These are phyloP conservation scores for Zaprionus obscuricornis DNA, from an alignment of 2,888 invertebrate species.

Conservation along the genomic window DNA sequence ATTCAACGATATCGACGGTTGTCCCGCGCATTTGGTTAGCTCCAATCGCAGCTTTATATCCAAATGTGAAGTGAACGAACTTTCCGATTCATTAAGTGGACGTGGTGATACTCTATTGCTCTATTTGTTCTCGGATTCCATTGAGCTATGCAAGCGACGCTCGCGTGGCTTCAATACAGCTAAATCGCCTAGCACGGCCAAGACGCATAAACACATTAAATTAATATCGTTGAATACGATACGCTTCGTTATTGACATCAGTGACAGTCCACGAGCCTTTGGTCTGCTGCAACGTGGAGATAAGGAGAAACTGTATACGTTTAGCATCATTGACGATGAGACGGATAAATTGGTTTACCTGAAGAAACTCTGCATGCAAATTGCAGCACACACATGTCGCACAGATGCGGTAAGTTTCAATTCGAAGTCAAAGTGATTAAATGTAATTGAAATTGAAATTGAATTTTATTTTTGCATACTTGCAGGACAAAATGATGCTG, in stretches of 20 bases:
- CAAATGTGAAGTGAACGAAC: slow-evolving; percentile 94
- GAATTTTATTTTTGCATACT: slow-evolving; percentile 1
- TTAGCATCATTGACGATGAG: slow-evolving; percentile 92
- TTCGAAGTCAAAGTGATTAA: not conserved
- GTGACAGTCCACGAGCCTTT: slow-evolving; percentile 95
- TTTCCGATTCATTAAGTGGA: slow-evolving; percentile 92
- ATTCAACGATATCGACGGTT: slow-evolving; percentile 98
- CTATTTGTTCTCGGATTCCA: slow-evolving; percentile 96
- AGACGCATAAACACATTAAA: slow-evolving; percentile 95
- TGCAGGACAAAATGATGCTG: slow-evolving; percentile 81
- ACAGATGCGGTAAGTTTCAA: slow-evolving; percentile 92
- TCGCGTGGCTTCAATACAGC: slow-evolving; percentile 89
- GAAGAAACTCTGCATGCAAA: slow-evolving; percentile 92
- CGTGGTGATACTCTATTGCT: slow-evolving; percentile 94
- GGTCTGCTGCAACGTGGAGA: slow-evolving; percentile 94
- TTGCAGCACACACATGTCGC: slow-evolving; percentile 96
- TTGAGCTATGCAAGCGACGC: slow-evolving; percentile 95
- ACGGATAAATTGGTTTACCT: slow-evolving; percentile 92
- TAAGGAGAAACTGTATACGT: slow-evolving; percentile 94
- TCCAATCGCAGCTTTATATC: slow-evolving; percentile 95
- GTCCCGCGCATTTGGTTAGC: slow-evolving; percentile 96
- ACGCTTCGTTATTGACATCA: slow-evolving; percentile 95
- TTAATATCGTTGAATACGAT: slow-evolving; percentile 94
- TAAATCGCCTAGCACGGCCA: slow-evolving; percentile 89
- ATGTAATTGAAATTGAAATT: not conserved